phyloP scores from a whole-genome alignment of 30 jellyfish, hydroid and myxozoan genomes.

The Aurelia sp. region DNA sequence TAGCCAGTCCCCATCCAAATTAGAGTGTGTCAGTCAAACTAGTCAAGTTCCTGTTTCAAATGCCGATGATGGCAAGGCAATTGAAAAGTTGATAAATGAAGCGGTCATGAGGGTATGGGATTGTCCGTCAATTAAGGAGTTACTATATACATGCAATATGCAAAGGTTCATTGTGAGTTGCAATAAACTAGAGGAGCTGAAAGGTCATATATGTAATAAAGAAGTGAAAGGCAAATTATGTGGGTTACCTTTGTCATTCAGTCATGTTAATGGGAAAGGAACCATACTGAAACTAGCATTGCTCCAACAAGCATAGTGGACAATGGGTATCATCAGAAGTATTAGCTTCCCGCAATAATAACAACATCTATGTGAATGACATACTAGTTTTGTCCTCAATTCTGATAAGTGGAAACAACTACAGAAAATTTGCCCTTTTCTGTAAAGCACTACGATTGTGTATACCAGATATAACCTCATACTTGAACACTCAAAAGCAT shows the following conservation, averaged over 20 bases:
- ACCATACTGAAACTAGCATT: too few relatives aligned
- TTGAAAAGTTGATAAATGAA: too few relatives aligned
- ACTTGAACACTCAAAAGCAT: slow-evolving; percentile 4
- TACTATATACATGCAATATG: background rate
- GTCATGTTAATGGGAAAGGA: too few relatives aligned
- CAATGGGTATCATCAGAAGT: slow-evolving; percentile 47
- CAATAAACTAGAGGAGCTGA: slow-evolving; percentile 5
- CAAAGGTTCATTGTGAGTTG: background rate
- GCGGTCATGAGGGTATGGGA: too few relatives aligned
- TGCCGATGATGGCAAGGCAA: too few relatives aligned
- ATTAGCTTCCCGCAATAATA: background rate
- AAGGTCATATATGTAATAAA: background rate
- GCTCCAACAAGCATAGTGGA: slow-evolving; percentile 4
- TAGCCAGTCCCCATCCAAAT: too few relatives aligned
- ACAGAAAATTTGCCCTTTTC: background rate
- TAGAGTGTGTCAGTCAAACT: too few relatives aligned
- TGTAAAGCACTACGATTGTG: background rate
- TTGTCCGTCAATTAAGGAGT: background rate
- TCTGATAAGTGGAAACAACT: background rate
- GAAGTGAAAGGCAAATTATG: too few relatives aligned
- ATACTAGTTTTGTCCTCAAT: slow-evolving; percentile 6
- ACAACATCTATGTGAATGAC: slow-evolving; percentile 23
- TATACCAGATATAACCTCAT: slow-evolving; percentile 4
- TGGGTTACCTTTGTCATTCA: too few relatives aligned
- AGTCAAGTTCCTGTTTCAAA: too few relatives aligned